Conservation (phyloP, 2,888 invertebrate genomes). For the Athalia cordata region DNA sequence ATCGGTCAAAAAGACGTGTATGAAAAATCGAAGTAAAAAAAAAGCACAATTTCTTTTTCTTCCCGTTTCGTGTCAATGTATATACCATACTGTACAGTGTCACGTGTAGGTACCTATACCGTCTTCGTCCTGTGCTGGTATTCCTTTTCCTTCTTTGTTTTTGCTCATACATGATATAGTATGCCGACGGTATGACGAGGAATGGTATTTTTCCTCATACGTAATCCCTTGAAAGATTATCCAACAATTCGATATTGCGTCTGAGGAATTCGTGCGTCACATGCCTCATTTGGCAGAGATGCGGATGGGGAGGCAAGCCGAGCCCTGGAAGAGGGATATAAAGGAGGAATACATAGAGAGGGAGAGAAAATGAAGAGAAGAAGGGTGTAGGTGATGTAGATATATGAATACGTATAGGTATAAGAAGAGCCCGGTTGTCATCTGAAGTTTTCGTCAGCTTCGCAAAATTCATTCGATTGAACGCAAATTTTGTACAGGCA, state of each 20-base stretch:
- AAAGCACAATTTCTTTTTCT: too few species aligned
- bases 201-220: constrained; percentile 35
- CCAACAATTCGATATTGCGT: constrained; percentile 43
- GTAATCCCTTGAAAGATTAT: constrained; percentile 39
- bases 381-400: not conserved
- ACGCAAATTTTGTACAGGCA: too few species aligned
- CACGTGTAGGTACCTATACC: too few species aligned
- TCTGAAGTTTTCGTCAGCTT: not conserved
- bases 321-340: not conserved
- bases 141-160: not conserved
- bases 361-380: constrained; percentile 1
- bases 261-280: constrained; percentile 36
- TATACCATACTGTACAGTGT: too few species aligned
- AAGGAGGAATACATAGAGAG: constrained; percentile 41
- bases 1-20: too few species aligned
- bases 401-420: not conserved
- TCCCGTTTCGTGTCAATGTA: too few species aligned
- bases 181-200: constrained; percentile 2
- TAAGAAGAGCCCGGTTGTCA: constrained; percentile 17
- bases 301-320: not conserved
- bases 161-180: not conserved
- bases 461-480: too few species aligned
- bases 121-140: too few species aligned
- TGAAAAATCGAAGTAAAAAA: too few species aligned
- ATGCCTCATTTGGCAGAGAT: constrained; percentile 42